Percentiles rank a stretch among this genome's conserved stretches.
Conservation (phyloP, 2,797 vertebrate genomes). For the Alfaro cultratus region DNA sequence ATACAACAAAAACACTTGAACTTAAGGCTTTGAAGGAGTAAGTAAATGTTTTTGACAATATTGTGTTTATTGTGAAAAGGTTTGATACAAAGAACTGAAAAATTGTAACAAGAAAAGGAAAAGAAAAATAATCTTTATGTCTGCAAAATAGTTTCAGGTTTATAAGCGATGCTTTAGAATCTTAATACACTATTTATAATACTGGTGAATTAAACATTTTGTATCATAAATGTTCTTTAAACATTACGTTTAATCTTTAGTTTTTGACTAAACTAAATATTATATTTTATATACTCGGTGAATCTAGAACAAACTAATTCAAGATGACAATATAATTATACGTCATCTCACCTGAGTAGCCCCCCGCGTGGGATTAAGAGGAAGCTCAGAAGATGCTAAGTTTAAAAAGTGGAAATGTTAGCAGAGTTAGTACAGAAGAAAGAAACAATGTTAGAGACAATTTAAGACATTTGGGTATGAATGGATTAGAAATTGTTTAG, state of each 20-base stretch:
- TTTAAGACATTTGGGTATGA: conserved; percentile 15
- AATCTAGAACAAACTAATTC: neutral
- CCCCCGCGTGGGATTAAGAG: conserved; percentile 80
- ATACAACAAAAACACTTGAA: neutral
- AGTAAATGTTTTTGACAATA: neutral
- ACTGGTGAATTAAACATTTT: neutral
- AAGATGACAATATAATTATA: neutral
- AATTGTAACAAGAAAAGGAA: neutral
- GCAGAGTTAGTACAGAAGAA: conserved; percentile 57
- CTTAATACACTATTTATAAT: neutral
- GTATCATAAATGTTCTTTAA: neutral
- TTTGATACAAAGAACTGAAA: neutral
- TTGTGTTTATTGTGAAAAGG: neutral
- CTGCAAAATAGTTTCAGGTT: neutral
- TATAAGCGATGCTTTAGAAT: neutral
- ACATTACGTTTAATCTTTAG: neutral
- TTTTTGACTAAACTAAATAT: neutral
- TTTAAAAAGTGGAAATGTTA: conserved; percentile 76
- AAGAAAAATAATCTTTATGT: neutral
- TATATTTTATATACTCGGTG: neutral
- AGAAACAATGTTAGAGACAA: conserved; percentile 46
- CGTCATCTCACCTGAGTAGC: conserved; percentile 81
- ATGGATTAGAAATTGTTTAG: conserved; percentile 3
- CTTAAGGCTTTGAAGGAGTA: neutral
- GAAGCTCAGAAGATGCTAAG: conserved; percentile 85